Evolutionary conservation across 2,888 invertebrate species (phyloP).

Genomic region (Harpagoxenus sublaevis): DNA sequence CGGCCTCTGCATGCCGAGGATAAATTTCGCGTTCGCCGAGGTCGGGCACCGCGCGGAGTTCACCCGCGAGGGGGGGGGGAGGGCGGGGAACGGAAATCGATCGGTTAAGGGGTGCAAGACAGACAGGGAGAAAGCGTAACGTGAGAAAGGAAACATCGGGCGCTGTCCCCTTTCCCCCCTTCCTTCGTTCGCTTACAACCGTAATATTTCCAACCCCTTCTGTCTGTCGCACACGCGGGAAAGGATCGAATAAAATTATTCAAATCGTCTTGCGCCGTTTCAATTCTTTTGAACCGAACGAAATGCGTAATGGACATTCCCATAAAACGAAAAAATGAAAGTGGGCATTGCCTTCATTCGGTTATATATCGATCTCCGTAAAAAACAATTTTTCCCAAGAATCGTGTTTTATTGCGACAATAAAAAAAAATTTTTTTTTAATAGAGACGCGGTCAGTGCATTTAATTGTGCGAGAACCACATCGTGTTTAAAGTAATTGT

Average conservation of each 20-base stretch:
- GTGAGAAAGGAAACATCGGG: conserved; percentile 63
- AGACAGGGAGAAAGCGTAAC: conserved; percentile 64
- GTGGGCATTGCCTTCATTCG: too few relatives aligned
- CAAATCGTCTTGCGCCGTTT: conserved; percentile 1
- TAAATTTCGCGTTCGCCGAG: conserved; percentile 67
- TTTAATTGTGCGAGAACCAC: not conserved
- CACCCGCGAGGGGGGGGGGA: not conserved
- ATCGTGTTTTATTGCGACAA: not conserved
- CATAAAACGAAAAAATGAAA: not conserved
- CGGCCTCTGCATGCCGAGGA: conserved; percentile 36
- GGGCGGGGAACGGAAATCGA: conserved; percentile 64
- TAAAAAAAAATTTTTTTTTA: not conserved
- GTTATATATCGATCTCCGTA: not conserved
- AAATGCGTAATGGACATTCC: not conserved
- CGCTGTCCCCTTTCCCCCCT: not conserved
- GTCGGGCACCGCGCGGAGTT: conserved; percentile 9
- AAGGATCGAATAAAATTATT: conserved; percentile 21
- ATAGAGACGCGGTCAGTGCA: too few relatives aligned
- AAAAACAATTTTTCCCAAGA: not conserved
- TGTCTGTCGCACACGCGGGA: not conserved
- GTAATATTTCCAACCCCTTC: conserved; percentile 35
- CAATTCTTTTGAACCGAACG: conserved; percentile 3
- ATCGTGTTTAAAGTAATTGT: not conserved
- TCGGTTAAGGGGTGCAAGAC: conserved; percentile 53
- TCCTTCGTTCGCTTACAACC: conserved; percentile 16